Evolutionary conservation across 2,888 invertebrate genomes (phyloP).

Genomic region (Anarsia innoxiella): DNA sequence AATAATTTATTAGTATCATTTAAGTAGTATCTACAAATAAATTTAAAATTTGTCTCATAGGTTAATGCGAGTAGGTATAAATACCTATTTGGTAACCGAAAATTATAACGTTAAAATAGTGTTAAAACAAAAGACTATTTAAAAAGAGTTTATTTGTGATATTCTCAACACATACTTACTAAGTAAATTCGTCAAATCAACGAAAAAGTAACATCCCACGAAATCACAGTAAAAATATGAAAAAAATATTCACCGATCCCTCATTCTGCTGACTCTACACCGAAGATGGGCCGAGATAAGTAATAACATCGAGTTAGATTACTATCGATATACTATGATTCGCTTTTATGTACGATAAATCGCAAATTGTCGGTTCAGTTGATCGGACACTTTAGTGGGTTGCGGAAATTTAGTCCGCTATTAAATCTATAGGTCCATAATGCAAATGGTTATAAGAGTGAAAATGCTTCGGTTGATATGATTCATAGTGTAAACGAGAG

Average conservation of each 20-base stretch:
- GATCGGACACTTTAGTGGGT: constrained; percentile 44
- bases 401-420: constrained; percentile 23
- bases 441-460: constrained; percentile 26
- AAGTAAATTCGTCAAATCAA: too few relatives aligned
- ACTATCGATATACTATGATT: constrained; percentile 50
- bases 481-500: constrained; percentile 25
- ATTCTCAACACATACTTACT: too few relatives aligned
- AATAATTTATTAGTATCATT: too few relatives aligned
- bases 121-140: too few relatives aligned
- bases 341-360: constrained; percentile 61
- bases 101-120: too few relatives aligned
- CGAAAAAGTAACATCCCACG: too few relatives aligned
- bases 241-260: background rate
- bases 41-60: too few relatives aligned
- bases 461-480: constrained; percentile 23
- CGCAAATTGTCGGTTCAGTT: constrained; percentile 60
- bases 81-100: too few relatives aligned
- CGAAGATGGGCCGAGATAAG: constrained; percentile 30
- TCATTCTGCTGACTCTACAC: constrained; percentile 40
- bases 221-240: too few relatives aligned
- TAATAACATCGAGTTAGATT: constrained; percentile 61
- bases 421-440: constrained; percentile 23
- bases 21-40: too few relatives aligned
- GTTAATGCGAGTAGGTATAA: too few relatives aligned
- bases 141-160: too few relatives aligned